Base-by-base conservation (phyloP, 2,797 vertebrate genomes). In the Pampus argenteus region DNA sequence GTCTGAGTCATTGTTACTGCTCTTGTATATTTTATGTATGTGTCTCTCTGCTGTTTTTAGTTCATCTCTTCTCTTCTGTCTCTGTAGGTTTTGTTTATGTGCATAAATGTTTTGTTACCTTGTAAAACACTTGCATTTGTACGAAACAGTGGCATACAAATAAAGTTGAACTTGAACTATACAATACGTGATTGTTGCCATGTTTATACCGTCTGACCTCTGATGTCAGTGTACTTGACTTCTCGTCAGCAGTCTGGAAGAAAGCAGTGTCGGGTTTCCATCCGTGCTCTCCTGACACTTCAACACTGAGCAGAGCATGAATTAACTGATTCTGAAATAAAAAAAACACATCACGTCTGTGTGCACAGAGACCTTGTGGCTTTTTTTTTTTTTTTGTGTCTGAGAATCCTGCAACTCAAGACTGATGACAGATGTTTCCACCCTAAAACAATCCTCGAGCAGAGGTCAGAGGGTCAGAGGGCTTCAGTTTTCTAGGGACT, bases 371-470 rank as follows among this genome's bases (percentile, higher is more conserved):
- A 31, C 55, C 3, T 22, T 9, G 29, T 29, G 15, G 40, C 52
- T 57, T 13, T 67, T 23, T 44, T 44, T 55, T 57, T 13, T 67
- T 23, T 44, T 44, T 54, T 64, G 40, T 31, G 49, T 56, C 70
- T 77, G 66, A 65, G 48, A 68, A 83, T 80, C 54, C 65, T 29
- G 0, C 9, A 60, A 60, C 18, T 69, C 71, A 66, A 66, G 28
- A 54, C 62, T 14, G 74, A 64, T 81, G 76, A 82, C 74, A 76
- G 76, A 63, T 25, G 3, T 31, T 50, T 36, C n/a, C 23, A 2
- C 54, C 29, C 29, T 54, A 25, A 68, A 44, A 18, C 7, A 2
- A 44, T 17, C 6, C 40, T 7, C 6, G 5, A 44, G 17, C 40
- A 18, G 40, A 42, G 18, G 74, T 50, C 52, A 3, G 9, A 58